Evolutionary conservation across 2,888 invertebrate species (phyloP), one percentile per base, ranked within the genome.

Genomic region (Cyclophora albipunctata): DNA sequence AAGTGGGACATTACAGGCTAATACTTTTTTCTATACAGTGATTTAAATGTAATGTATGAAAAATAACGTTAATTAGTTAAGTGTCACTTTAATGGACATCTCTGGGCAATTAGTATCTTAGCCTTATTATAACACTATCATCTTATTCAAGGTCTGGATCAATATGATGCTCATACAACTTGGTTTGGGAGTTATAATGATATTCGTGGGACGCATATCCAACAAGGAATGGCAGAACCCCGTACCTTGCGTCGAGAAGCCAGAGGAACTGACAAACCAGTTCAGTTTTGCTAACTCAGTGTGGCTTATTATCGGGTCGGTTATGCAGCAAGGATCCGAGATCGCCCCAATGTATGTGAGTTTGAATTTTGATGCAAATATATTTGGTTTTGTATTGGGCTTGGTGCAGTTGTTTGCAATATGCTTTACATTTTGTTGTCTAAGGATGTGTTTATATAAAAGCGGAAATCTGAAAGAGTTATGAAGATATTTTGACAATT

Each of bases 201-300:
- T 95, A 71, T 88, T 96, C n/a, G 91, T 96, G 63, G 96, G 94
- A 5, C 91, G 97, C 55, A 88, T 96, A 45, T 94, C 95, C 34
- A 94, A 97, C 3, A 92, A 93, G 55, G 98, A 98, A 78, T 96
- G 96, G 96, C 93, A 93, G 63, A 96, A 96, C 79, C 95, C 96
- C 0, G 93, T 94, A 69, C 95, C 95, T 0, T 96, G 96, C 67
- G 91, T 95, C 48, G 94, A 95, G 62, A 94, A 95, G 62, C 94
- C 95, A 0, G 94, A 94, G 50, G 93, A 92, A 58, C 85, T 96
- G 41, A 93, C 93, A 73, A 97, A 96, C 81, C 95, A 95, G 73
- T 95, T 96, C 86, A 94, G 92, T 62, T 91, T 96, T 50, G 91
- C 93, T 52, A 96, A 97, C 81, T 94, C 95, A 45, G 89, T 97